Evolutionary conservation across 2,888 invertebrate species (phyloP), one percentile per base, ranked within the genome.

Genomic region (Volucella bombylans): DNA sequence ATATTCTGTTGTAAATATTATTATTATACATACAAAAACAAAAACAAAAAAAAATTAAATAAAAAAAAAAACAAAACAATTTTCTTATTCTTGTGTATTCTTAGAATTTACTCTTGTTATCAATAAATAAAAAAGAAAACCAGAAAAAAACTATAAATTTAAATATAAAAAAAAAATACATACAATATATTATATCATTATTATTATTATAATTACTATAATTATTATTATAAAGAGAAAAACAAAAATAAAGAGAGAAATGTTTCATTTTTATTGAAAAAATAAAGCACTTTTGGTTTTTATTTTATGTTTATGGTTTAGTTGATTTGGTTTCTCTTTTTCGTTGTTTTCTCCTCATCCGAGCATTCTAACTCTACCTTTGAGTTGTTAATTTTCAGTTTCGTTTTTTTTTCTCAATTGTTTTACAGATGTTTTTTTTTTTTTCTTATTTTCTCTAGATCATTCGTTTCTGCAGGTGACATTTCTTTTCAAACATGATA

Each of bases 101-200:
- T 85, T 87, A 85, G 86, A 85, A 82, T 79, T 85, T 86, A 87
- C 89, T 88, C 88, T 90, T 90, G 86, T 81, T 86, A 87, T 78
- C 73, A 61, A 85, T 76, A 79, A 81, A 71, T 12, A 78, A 83
- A 72, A 45, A 55, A 64, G 55, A 78, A 72, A 68, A 68, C 18
- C 59, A 50, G 55, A 76, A 73, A 82, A 77, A 81, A 81, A 82
- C 55, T 79, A 82, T 79, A 79, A 77, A 77, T 61, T 77, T 77
- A 68, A 81, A 74, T 67, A 80, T 85, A n/a, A n/a, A n/a, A n/a
- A 71, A 79, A 67, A 62, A 77, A 82, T 62, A 71, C 81, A 82
- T 82, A 86, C 77, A 82, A 86, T 73, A 81, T 82, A 86, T 73
- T 82, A 82, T 81, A 85, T 80, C 74, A 85, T 87, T 86, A 86